Base-by-base conservation (phyloP, 1,140 invertebrate species). In the Trichonephila inaurata region DNA sequence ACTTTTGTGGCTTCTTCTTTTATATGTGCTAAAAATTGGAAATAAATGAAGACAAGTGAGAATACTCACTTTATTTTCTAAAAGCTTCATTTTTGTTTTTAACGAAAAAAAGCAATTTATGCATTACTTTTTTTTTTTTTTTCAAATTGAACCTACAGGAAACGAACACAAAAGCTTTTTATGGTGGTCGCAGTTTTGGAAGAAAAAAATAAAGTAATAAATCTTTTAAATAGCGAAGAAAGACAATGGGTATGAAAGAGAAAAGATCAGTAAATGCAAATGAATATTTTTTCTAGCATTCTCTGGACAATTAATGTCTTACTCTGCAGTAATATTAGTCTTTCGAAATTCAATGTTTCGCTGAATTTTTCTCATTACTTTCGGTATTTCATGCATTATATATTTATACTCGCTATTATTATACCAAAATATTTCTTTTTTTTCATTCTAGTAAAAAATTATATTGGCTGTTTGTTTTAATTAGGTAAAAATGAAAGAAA, bases 261-360 rank as follows among this genome's bases (percentile, higher is more conserved):
- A 91, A 77, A 77, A 77, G 24, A 81, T 82, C 24, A 18, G 77
- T 91, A 91, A 91, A 91, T 33, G 89, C 89, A 69, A 28, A 72
- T 81, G 60, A 82, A 91, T 82, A 61, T 72, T 89, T 89, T 77
- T 89, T 89, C 33, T 85, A 61, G 7, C 51, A 40, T 28, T 66
- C 82, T 19, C 33, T 19, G 19, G 82, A 77, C 81, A 85, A 92
- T 92, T 92, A 92, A 92, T 85, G 82, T 85, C 60, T 62, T 90
- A 85, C 82, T 64, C 64, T 85, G 28, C 81, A 66, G 44, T 62
- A 69, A 85, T 92, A 92, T 92, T 85, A 92, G 62, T 92, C 81
- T 92, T 92, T 85, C n/a, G 21, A 85, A 69, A 85, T 82, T 92
- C 82, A 92, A 85, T 92, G 90, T 91, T 91, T 82, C 40, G 72